A percentile compares a stretch with the other conserved stretches of the same genome.
phyloP scores from a whole-genome alignment of 1,140 invertebrate genomes.

The Zelostemma sp. region DNA sequence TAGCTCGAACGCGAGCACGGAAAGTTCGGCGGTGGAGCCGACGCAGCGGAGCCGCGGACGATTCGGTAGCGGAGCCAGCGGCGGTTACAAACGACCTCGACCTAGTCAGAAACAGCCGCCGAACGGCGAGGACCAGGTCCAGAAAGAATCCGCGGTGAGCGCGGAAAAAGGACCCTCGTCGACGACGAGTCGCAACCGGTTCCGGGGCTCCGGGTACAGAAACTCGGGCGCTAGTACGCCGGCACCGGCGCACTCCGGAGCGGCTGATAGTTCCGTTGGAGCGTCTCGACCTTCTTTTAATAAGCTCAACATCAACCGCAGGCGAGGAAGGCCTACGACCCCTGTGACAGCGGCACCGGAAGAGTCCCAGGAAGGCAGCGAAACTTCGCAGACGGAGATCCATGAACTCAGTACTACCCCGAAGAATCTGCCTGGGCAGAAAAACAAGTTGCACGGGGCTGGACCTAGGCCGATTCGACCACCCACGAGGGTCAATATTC shows the following conservation, averaged over 20 bases:
- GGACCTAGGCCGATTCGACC: constrained; percentile 70
- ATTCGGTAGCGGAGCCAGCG: constrained; percentile 46
- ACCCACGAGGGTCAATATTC: constrained; percentile 72
- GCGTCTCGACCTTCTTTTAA: constrained; percentile 57
- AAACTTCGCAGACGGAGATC: constrained; percentile 41
- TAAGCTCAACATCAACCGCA: constrained; percentile 59
- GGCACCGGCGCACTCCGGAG: constrained; percentile 33
- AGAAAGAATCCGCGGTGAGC: constrained; percentile 44
- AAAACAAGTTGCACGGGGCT: constrained; percentile 50
- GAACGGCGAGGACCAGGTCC: constrained; percentile 59
- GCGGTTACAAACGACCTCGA: constrained; percentile 58
- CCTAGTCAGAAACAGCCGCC: constrained; percentile 52
- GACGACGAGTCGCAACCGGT: constrained; percentile 52
- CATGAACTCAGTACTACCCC: constrained; percentile 40
- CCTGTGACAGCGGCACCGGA: constrained; percentile 46
- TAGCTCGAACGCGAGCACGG: constrained; percentile 43
- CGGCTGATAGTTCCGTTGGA: constrained; percentile 39
- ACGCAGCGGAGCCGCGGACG: constrained; percentile 54
- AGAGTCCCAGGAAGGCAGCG: constrained; percentile 50
- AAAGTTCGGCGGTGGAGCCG: constrained; percentile 46
- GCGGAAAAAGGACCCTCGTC: constrained; percentile 47
- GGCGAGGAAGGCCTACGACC: constrained; percentile 60
- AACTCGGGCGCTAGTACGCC: constrained; percentile 27
- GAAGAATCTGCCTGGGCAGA: constrained; percentile 33
- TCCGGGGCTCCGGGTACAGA: constrained; percentile 48